Percentiles rank a stretch among this genome's conserved stretches.
Conservation (phyloP, 1,140 invertebrate species). For the Probaryconus sp. region DNA sequence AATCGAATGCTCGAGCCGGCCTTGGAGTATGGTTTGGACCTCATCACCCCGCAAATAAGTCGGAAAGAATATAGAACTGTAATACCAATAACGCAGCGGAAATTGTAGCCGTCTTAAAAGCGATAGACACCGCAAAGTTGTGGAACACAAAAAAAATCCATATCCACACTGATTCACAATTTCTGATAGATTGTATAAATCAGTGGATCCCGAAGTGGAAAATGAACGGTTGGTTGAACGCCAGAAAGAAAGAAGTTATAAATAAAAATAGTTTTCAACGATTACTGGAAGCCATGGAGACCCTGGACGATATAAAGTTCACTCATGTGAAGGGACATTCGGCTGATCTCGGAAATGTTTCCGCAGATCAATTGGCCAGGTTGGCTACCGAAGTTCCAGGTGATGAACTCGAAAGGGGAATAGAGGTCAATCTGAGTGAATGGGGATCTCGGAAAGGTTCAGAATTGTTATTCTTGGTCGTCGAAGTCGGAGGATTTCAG, state of each 20-base stretch:
- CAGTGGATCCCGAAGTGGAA: constrained; percentile 15
- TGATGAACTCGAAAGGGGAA: no score
- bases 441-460: no score
- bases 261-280: constrained; percentile 8
- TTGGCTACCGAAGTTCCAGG: no score
- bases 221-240: constrained; percentile 14
- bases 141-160: not conserved
- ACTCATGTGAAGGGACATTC: constrained; percentile 18
- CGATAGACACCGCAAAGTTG: not conserved
- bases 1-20: not conserved
- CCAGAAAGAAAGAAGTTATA: not conserved
- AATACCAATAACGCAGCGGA: constrained; percentile 7
- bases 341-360: no score
- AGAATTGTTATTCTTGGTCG: not conserved
- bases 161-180: constrained; percentile 26
- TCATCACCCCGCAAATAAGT: constrained; percentile 10
- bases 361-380: constrained; percentile 3
- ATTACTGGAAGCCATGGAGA: not conserved
- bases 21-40: constrained; percentile 19
- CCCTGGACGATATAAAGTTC: not conserved
- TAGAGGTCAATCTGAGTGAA: no score
- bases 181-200: constrained; percentile 3
- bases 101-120: constrained; percentile 11
- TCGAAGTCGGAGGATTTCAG: not conserved
- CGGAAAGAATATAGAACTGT: not conserved